Conservation (phyloP, 2,888 invertebrate species). For the Campoplex capitator region DNA sequence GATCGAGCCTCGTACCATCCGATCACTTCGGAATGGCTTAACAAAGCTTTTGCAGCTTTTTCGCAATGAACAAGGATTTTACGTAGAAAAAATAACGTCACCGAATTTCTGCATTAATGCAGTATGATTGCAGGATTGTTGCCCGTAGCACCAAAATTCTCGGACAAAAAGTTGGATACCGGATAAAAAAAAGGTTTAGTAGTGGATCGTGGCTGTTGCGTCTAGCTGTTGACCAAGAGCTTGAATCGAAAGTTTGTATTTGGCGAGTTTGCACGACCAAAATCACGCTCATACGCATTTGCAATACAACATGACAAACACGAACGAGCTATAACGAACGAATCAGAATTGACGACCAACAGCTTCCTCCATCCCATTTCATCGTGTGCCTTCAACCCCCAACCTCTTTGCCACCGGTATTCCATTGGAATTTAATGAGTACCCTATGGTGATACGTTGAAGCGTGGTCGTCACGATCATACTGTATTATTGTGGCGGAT, state of each 20-base stretch:
- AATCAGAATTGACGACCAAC: conserved; percentile 49
- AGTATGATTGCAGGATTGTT: no score
- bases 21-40: no score
- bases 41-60: no score
- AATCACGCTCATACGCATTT: conserved; percentile 69
- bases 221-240: conserved; percentile 35
- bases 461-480: conserved; percentile 70
- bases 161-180: not conserved
- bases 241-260: conserved; percentile 22
- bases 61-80: no score
- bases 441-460: conserved; percentile 67
- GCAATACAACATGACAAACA: conserved; percentile 47
- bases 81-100: no score
- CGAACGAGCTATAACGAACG: conserved; percentile 59
- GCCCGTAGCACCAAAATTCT: no score
- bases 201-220: not conserved
- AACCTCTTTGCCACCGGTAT: not conserved
- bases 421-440: conserved; percentile 67
- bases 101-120: no score
- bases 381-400: not conserved
- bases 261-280: conserved; percentile 59
- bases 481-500: conserved; percentile 44
- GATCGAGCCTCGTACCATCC: no score
- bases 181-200: conserved; percentile 31
- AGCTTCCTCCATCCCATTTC: conserved; percentile 32